phyloP scores from a whole-genome alignment of 2,888 invertebrate species.

The Callinectes sapidus region DNA sequence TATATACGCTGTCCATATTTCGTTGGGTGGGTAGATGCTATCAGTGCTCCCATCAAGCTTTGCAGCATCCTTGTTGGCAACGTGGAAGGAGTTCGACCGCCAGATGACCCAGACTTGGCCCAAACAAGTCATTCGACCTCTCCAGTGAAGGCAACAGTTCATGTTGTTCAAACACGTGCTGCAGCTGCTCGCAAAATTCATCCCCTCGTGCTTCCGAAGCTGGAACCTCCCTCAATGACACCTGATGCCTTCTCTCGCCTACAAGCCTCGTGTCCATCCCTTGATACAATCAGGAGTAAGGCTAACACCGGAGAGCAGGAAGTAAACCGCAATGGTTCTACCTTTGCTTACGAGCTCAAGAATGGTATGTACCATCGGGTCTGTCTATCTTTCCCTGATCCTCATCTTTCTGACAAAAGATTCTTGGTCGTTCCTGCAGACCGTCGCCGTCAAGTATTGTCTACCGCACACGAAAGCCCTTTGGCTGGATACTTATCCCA shows the following conservation, averaged over 20 bases:
- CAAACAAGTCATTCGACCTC: too few relatives aligned
- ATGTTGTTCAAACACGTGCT: slow-evolving; percentile 25
- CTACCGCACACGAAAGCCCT: slow-evolving; percentile 25
- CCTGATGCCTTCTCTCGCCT: background rate
- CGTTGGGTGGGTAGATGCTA: slow-evolving; percentile 35
- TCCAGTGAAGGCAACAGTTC: background rate
- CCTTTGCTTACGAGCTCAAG: background rate
- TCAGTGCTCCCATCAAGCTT: slow-evolving; percentile 39
- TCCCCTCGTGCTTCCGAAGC: slow-evolving; percentile 15
- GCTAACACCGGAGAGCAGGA: background rate
- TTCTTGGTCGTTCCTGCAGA: slow-evolving; percentile 39
- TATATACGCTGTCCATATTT: slow-evolving; percentile 39
- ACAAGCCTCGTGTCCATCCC: slow-evolving; percentile 20
- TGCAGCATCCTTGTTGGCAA: slow-evolving; percentile 44
- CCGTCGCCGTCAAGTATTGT: background rate
- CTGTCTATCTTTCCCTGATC: background rate
- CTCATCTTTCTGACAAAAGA: background rate
- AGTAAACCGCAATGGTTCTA: background rate
- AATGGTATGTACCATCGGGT: background rate
- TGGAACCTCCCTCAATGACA: background rate
- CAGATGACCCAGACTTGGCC: background rate
- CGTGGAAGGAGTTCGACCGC: slow-evolving; percentile 2
- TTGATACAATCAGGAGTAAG: slow-evolving; percentile 3
- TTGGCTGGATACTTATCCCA: slow-evolving; percentile 40
- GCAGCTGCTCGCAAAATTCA: background rate